Base-by-base conservation (phyloP, 2,888 invertebrate genomes). In the Ferrisia virgata region DNA sequence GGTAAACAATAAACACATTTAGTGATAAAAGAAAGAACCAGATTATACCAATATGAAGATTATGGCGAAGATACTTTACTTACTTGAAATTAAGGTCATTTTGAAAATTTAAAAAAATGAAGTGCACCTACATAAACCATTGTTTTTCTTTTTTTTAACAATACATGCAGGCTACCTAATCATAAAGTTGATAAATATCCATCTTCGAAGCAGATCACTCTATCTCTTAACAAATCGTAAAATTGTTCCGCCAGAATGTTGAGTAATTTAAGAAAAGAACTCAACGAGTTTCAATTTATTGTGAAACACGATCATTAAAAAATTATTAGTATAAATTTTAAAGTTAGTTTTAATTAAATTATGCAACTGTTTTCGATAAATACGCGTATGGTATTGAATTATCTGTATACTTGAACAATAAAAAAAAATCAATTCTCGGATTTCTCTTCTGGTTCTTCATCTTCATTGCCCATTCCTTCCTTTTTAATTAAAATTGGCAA, bases 401-500 rank as follows among this genome's bases (percentile, higher is more conserved):
- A 72, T 33, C 33, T 72, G n/a, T 33, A 72, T 72, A 72, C 22
- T 47, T 47, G 33, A 18, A 8, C 33, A n/a, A 72, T 25, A 33
- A 33, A 33, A 72, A 64, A 33, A 72, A 33, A 5, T 72, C 25
- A 72, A 25, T 72, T 33, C 22, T 82, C 82, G 18, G 82, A 39
- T 83, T 83, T 72, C 33, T 69, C 31, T 15, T 53, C 84, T 58
- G 79, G 79, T 22, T 79, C 79, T 79, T 69, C 84, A 13, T 69
- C 64, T n/a, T 36, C 25, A 4, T 58, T 15, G 25, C 72, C 43
- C 58, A 36, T 58, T n/a, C 18, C 31, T 13, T 82, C 82, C 39
- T 85, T 85, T 39, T 36, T 31, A 39, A 82, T 86, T 18, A 86
- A 83, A 72, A 86, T 47, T 13, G 86, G 86, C 22, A 86, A 39